These are phyloP conservation scores for Poeciliopsis turneri DNA, from an alignment of 2,797 vertebrate genomes.

Conservation along the genomic window DNA sequence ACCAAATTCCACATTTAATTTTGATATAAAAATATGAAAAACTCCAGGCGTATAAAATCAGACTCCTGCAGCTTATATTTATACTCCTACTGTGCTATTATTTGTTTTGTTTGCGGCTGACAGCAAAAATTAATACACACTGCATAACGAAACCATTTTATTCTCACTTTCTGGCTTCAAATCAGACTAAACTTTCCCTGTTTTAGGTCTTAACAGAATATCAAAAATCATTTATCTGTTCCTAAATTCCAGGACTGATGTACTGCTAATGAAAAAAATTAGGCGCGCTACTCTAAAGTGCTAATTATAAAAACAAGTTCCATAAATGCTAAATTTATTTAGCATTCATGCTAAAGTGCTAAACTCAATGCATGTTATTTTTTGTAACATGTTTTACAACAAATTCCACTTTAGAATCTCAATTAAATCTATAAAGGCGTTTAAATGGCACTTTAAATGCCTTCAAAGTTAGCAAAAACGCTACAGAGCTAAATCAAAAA, in stretches of 20 bases:
- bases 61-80: conserved; percentile 23
- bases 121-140: background rate
- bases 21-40: conserved; percentile 59
- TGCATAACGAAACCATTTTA: background rate
- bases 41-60: conserved; percentile 28
- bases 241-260: background rate
- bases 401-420: too few relatives aligned
- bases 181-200: background rate
- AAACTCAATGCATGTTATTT: too few relatives aligned
- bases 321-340: background rate
- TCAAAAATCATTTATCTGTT: background rate
- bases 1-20: conserved; percentile 33
- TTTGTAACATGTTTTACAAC: too few relatives aligned
- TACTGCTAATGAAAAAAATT: background rate
- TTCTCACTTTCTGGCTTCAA: background rate
- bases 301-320: background rate
- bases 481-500: too few relatives aligned
- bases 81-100: conserved; percentile 7
- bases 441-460: too few relatives aligned
- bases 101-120: background rate
- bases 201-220: background rate
- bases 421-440: too few relatives aligned
- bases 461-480: too few relatives aligned
- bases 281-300: background rate
- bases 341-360: background rate